Percentiles rank a stretch among this genome's conserved stretches.
Conservation (phyloP, 30 jellyfish, hydroid and myxozoan genomes). For the Mastigias papua region DNA sequence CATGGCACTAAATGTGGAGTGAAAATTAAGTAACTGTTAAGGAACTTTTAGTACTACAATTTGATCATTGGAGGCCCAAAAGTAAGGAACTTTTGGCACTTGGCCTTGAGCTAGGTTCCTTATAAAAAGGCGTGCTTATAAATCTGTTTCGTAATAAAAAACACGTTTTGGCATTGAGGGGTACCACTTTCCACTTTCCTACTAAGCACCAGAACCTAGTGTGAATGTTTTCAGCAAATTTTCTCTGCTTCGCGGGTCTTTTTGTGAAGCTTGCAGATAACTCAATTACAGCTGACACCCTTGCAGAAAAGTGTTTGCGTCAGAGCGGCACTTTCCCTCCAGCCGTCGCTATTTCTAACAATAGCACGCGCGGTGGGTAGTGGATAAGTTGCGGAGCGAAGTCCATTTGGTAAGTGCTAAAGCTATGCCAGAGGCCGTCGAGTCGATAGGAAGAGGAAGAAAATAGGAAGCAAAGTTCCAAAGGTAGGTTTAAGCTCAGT, state of each 20-base stretch:
- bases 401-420: slow-evolving; percentile 3
- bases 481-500: slow-evolving; percentile 56
- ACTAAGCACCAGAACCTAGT: too few species aligned
- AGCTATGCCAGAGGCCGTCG: slow-evolving; percentile 11
- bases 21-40: too few species aligned
- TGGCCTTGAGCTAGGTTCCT: too few species aligned
- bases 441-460: slow-evolving; percentile 74
- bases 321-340: background rate
- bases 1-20: too few species aligned
- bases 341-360: background rate
- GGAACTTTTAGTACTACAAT: too few species aligned
- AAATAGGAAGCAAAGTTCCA: slow-evolving; percentile 66
- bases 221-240: background rate
- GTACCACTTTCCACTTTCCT: too few species aligned
- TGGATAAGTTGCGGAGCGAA: background rate
- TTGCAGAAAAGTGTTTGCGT: background rate
- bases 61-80: too few species aligned
- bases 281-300: background rate
- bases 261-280: background rate
- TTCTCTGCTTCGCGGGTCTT: background rate
- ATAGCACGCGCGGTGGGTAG: background rate
- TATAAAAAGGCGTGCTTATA: too few species aligned
- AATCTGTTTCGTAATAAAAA: too few species aligned
- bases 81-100: too few species aligned
- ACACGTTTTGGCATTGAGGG: too few species aligned